Percentiles rank a stretch among this genome's conserved stretches.
phyloP scores from a whole-genome alignment of 30 jellyfish, hydroid and myxozoan species.

The Pseudorhiza aurosa region DNA sequence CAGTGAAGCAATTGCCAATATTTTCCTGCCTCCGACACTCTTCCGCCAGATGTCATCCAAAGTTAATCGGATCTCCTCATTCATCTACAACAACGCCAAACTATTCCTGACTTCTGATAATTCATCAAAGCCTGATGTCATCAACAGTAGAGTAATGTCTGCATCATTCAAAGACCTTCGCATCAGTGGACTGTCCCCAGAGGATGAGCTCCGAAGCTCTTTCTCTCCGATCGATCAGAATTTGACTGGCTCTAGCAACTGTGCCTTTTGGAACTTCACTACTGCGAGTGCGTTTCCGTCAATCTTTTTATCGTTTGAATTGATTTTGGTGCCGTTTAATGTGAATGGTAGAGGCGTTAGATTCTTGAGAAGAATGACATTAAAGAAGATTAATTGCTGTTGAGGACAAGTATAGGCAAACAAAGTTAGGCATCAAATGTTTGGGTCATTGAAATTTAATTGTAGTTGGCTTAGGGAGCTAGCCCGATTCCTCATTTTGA shows the following conservation, averaged over 20 bases:
- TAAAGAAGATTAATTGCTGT: too few species aligned
- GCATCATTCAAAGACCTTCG: constrained; percentile 44
- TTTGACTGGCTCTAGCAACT: constrained; percentile 29
- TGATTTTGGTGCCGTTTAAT: too few species aligned
- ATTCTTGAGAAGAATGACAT: too few species aligned
- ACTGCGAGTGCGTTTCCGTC: constrained; percentile 25
- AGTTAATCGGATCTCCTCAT: constrained; percentile 20
- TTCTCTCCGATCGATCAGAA: constrained; percentile 23
- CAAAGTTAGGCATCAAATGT: too few species aligned
- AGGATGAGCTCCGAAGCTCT: constrained; percentile 30
- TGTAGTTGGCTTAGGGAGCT: too few species aligned
- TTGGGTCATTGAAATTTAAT: too few species aligned
- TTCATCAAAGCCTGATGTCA: constrained; percentile 1
- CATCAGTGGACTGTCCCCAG: constrained; percentile 7
- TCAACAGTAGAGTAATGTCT: constrained; percentile 56
- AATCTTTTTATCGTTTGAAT: too few species aligned
- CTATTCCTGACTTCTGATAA: constrained; percentile 20
- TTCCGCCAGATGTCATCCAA: background rate
- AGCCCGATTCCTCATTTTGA: too few species aligned
- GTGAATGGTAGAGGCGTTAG: too few species aligned
- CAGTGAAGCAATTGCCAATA: constrained; percentile 11
- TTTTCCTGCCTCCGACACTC: constrained; percentile 50
- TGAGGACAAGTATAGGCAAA: too few species aligned
- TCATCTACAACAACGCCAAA: constrained; percentile 42
- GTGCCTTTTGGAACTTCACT: constrained; percentile 53